phyloP scores from a whole-genome alignment of 2,888 invertebrate species.

The Acanthosepion pharaonis region DNA sequence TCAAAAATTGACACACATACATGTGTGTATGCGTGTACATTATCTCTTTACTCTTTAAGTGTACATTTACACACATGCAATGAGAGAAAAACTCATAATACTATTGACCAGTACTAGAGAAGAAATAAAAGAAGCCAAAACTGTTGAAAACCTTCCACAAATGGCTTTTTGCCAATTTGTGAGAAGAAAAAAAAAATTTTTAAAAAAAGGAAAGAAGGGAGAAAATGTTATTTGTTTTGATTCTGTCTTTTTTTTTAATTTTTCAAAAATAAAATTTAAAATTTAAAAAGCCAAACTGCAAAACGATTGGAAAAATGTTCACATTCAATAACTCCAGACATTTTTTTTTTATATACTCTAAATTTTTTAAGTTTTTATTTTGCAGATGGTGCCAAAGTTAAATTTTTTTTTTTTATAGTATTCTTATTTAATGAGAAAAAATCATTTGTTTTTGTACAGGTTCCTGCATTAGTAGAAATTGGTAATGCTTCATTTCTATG shows the following conservation, averaged over 20 bases:
- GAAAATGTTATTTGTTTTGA: not conserved
- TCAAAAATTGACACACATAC: too few species aligned
- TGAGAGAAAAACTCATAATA: not conserved
- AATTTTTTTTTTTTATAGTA: not conserved
- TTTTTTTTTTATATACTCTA: not conserved
- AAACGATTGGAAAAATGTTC: not conserved
- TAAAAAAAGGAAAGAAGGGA: not conserved
- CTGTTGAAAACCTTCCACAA: constrained; percentile 33
- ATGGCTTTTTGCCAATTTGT: not conserved
- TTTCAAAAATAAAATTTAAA: not conserved
- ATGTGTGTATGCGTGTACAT: too few species aligned
- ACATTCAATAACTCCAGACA: not conserved
- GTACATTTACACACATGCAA: not conserved
- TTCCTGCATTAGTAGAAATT: not conserved
- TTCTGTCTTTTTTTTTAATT: not conserved
- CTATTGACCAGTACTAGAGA: not conserved
- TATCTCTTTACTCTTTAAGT: not conserved
- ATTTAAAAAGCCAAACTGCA: not conserved
- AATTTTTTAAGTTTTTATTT: not conserved
- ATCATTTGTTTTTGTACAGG: not conserved
- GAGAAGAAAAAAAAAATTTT: not conserved
- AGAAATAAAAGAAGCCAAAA: not conserved
- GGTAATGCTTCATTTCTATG: not conserved
- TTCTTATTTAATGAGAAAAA: not conserved
- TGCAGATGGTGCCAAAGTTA: constrained; percentile 2